Evolutionary conservation across 2,797 vertebrate species (phyloP).

Genomic region (Staurois parvus): DNA sequence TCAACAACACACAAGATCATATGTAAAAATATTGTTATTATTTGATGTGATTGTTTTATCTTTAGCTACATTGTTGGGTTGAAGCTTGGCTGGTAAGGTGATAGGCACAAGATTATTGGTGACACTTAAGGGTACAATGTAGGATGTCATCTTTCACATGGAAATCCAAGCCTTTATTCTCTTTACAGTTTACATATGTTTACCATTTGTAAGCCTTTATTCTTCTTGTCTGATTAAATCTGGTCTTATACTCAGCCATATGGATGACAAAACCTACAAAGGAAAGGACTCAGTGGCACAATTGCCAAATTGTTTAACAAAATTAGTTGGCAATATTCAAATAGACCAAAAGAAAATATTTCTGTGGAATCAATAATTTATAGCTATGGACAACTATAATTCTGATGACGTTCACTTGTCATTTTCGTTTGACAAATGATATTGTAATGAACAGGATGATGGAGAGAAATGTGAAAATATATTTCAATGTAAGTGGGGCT

Average conservation of each 20-base stretch:
- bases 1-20: slow-evolving; percentile 40
- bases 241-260: neutral
- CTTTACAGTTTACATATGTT: neutral
- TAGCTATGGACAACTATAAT: neutral
- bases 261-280: neutral
- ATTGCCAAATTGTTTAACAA: slow-evolving; percentile 16
- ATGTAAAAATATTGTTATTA: slow-evolving; percentile 61
- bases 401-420: slow-evolving; percentile 20
- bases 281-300: neutral
- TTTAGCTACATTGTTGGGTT: slow-evolving; percentile 46
- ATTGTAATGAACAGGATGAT: slow-evolving; percentile 10
- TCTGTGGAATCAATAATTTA: neutral
- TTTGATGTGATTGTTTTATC: slow-evolving; percentile 38
- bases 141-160: neutral
- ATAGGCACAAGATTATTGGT: slow-evolving; percentile 33
- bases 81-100: slow-evolving; percentile 32
- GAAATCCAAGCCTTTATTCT: neutral
- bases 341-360: neutral
- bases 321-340: slow-evolving; percentile 7
- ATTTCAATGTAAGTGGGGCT: slow-evolving; percentile 40
- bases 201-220: neutral
- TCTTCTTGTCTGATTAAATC: neutral
- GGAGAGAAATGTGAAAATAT: slow-evolving; percentile 34
- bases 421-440: slow-evolving; percentile 3
- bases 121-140: neutral